These are phyloP conservation scores for Beris chalybata DNA, from an alignment of 2,888 invertebrate genomes.

Conservation along the genomic window DNA sequence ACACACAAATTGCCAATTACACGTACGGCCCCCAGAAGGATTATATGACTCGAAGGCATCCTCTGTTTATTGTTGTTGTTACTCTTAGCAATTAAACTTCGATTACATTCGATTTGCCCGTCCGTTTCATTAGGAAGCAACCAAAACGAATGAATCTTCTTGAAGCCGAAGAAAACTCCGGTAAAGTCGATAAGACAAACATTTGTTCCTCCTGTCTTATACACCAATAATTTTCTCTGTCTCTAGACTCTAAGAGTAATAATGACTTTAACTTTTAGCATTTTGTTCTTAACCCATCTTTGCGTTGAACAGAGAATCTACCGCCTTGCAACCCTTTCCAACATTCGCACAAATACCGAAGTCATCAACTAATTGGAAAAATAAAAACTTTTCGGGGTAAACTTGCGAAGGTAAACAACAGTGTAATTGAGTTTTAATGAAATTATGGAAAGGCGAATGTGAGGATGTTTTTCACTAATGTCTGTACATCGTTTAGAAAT, in stretches of 20 bases:
- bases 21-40: no score
- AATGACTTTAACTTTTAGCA: slow-evolving; percentile 30
- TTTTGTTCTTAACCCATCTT: slow-evolving; percentile 7
- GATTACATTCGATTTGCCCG: slow-evolving; percentile 41
- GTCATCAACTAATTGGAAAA: slow-evolving; percentile 30
- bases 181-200: slow-evolving; percentile 7
- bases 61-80: not conserved
- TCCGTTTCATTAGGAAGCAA: slow-evolving; percentile 32
- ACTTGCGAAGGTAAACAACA: slow-evolving; percentile 28
- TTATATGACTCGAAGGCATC: no score
- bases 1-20: no score
- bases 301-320: not conserved
- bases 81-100: slow-evolving; percentile 42
- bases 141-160: slow-evolving; percentile 4
- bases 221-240: slow-evolving; percentile 15
- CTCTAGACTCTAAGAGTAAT: slow-evolving; percentile 14
- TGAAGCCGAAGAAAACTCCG: no score
- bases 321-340: not conserved
- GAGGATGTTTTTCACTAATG: no score
- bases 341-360: not conserved
- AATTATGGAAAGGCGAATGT: slow-evolving; percentile 30
- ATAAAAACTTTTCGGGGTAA: slow-evolving; percentile 26
- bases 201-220: slow-evolving; percentile 9
- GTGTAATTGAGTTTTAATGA: slow-evolving; percentile 32
- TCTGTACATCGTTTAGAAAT: no score